phyloP scores from a whole-genome alignment of 1,140 invertebrate genomes.

The Holotrichia oblita region DNA sequence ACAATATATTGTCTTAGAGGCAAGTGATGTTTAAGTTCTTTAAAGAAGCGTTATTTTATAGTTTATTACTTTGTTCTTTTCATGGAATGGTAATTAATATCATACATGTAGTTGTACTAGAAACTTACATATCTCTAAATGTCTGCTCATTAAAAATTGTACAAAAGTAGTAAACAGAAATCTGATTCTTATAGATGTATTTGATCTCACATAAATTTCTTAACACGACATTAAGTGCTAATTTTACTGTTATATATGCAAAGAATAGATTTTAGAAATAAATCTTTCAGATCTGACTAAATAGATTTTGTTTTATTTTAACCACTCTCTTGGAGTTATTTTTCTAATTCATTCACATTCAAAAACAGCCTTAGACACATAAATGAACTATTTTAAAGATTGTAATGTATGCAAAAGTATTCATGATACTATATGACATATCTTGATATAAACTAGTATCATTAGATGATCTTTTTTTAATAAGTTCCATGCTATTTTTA shows the following conservation, averaged over 20 bases:
- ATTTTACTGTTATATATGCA: not conserved
- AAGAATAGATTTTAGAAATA: not conserved
- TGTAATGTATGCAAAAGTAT: no score
- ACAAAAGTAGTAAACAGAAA: not conserved
- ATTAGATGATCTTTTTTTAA: no score
- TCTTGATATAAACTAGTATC: no score
- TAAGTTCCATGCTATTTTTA: no score
- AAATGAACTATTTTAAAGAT: no score
- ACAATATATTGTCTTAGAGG: not conserved
- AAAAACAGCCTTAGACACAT: no score
- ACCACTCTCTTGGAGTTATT: not conserved
- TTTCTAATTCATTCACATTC: not conserved
- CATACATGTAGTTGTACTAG: not conserved
- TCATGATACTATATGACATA: no score
- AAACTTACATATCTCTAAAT: slow-evolving; percentile 17
- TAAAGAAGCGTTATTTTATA: not conserved
- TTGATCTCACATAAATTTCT: slow-evolving; percentile 26
- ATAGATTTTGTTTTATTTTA: not conserved
- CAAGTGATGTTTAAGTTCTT: not conserved
- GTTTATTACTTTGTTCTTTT: not conserved
- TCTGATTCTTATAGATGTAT: slow-evolving; percentile 14
- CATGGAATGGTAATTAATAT: not conserved
- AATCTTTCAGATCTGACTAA: slow-evolving; percentile 11
- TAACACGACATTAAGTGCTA: slow-evolving; percentile 2
- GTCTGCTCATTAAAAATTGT: slow-evolving; percentile 18